Base-by-base conservation (phyloP, 2,888 invertebrate species). In the Sesamia inferens region DNA sequence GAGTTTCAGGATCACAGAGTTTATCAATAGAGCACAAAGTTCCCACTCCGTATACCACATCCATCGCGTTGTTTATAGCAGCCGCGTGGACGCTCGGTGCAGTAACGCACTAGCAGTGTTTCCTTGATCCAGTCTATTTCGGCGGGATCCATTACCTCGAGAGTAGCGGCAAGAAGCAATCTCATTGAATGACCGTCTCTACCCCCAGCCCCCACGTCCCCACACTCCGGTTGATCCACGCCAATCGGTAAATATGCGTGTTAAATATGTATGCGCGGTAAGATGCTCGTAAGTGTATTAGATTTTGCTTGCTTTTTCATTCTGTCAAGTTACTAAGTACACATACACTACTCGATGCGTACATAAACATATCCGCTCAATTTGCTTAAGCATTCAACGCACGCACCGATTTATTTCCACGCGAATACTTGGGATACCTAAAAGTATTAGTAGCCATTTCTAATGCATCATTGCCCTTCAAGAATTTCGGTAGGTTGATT, bases 211-310 rank as follows among this genome's bases (percentile, higher is more conserved):
- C 88, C 90, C 81, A 79, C 86, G 87, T 74, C 87, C 85, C 88
- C 89, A 86, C 90, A 86, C 90, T 88, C 92, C 92, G 91, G 88
- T 89, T 92, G 94, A 94, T 95, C 95, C 95, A 91, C 93, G 92
- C 96, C 96, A 94, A 96, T 96, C 95, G 95, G 96, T 95, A 96
- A 96, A 96, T 96, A 96, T 96, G 96, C 95, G 96, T 95, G 95
- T 95, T 96, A 96, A 96, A 96, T 96, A 96, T 96, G 96, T 96
- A 96, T 96, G 94, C 90, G 92, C 92, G 92, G 93, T 95, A 93
- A 95, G 95, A 94, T 90, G 92, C 93, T 94, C 93, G 94, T 96
- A 96, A 96, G 96, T 96, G 95, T 96, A 96, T 96, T 96, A 95
- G 93, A 95, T 95, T 95, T 93, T 93, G 93, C 94, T 94, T 94